Conservation (phyloP, 2,113 vertebrate genomes). For the Cyanoderma ruficeps region DNA sequence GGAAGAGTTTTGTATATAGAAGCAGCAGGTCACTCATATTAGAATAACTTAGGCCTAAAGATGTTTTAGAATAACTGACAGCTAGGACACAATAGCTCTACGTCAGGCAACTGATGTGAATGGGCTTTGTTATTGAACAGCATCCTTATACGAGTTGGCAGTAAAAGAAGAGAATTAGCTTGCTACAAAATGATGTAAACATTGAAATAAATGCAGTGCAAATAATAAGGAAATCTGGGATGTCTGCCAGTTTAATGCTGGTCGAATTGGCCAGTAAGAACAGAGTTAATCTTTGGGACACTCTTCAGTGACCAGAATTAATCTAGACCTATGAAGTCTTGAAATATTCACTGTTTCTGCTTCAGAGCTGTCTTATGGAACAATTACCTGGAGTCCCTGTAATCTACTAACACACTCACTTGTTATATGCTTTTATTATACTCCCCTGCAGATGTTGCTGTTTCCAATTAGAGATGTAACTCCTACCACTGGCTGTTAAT, state of each 20-base stretch:
- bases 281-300: constrained; percentile 7
- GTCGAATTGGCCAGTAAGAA: neutral
- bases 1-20: constrained; percentile 38
- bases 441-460: constrained; percentile 72
- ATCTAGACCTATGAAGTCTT: neutral
- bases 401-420: constrained; percentile 40
- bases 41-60: constrained; percentile 28
- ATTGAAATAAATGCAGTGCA: constrained; percentile 14
- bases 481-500: constrained; percentile 75
- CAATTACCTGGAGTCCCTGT: constrained; percentile 11
- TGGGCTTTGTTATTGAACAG: constrained; percentile 26
- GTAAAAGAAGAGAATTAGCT: constrained; percentile 2
- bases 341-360: constrained; percentile 43
- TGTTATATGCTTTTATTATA: constrained; percentile 58
- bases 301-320: neutral
- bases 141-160: neutral
- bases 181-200: neutral
- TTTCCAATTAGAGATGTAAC: constrained; percentile 79
- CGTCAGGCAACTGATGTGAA: constrained; percentile 25
- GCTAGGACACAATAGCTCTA: constrained; percentile 6
- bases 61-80: constrained; percentile 42
- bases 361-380: neutral
- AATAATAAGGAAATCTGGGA: constrained; percentile 36
- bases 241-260: constrained; percentile 13
- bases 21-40: constrained; percentile 55